Conservation (phyloP, 2,888 invertebrate species). For the Saturnia pavonia region DNA sequence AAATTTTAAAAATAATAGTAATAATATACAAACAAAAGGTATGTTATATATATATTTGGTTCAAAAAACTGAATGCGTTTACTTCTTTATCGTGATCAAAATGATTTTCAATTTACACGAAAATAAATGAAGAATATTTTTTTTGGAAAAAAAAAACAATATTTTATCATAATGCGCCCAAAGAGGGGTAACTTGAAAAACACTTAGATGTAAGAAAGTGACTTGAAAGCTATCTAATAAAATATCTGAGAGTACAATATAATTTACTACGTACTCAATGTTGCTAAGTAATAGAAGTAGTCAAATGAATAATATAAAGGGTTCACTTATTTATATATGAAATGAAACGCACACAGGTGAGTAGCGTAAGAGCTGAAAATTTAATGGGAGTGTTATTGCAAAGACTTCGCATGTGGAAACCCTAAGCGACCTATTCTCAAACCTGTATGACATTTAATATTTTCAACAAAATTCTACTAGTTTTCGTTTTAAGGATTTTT, state of each 20-base stretch:
- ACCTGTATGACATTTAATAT: background rate
- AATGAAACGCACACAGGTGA: conserved; percentile 5
- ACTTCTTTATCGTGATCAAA: too few relatives aligned
- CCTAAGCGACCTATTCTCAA: conserved; percentile 22
- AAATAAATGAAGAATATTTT: too few relatives aligned
- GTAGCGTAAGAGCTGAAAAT: conserved; percentile 18
- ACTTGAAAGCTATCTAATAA: too few relatives aligned
- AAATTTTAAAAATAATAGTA: too few relatives aligned
- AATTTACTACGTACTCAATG: background rate
- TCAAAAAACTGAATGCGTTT: too few relatives aligned
- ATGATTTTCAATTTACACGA: too few relatives aligned
- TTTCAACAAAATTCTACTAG: background rate
- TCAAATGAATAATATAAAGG: background rate
- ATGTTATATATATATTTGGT: too few relatives aligned
- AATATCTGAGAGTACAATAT: background rate
- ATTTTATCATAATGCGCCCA: too few relatives aligned
- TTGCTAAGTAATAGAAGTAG: background rate
- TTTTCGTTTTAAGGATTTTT: background rate
- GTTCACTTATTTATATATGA: background rate
- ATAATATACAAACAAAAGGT: too few relatives aligned
- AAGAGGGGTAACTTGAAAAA: too few relatives aligned
- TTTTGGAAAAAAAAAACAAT: too few relatives aligned
- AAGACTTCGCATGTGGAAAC: conserved; percentile 22
- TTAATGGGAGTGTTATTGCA: conserved; percentile 21
- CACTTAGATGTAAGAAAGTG: too few relatives aligned